Evolutionary conservation across 2,113 vertebrate genomes (phyloP).

Genomic region (Chionis minor): DNA sequence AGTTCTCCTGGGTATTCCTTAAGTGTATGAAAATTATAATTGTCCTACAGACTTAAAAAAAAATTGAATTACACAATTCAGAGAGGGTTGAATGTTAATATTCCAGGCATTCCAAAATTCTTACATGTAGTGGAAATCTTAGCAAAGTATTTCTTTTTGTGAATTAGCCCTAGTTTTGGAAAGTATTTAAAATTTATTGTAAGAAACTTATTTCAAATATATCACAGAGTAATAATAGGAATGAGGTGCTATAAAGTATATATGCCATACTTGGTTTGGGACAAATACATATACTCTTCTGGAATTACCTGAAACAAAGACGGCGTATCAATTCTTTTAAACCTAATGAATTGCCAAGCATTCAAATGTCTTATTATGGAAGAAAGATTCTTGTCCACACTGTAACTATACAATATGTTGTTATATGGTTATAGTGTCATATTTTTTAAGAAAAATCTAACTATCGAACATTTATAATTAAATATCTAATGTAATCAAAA

Average conservation of each 20-base stretch:
- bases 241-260: neutral
- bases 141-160: neutral
- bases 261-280: neutral
- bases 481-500: neutral
- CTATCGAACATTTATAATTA: neutral
- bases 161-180: neutral
- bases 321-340: neutral
- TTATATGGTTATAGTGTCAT: neutral
- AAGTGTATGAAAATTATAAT: neutral
- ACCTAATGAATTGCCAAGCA: neutral
- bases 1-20: neutral
- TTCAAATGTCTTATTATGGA: neutral
- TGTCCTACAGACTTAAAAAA: neutral
- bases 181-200: neutral
- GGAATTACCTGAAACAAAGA: neutral
- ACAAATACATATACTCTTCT: neutral
- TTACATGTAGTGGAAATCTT: neutral
- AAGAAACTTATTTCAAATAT: neutral
- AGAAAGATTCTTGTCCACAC: neutral
- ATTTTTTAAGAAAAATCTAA: neutral
- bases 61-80: neutral
- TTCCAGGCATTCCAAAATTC: neutral
- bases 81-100: neutral
- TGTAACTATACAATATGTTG: neutral
- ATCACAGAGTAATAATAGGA: neutral